A percentile compares a stretch with the other conserved stretches of the same genome.
These are phyloP conservation scores for Drosophila nebulosa DNA, from an alignment of 1,140 invertebrate species.

Conservation along the genomic window DNA sequence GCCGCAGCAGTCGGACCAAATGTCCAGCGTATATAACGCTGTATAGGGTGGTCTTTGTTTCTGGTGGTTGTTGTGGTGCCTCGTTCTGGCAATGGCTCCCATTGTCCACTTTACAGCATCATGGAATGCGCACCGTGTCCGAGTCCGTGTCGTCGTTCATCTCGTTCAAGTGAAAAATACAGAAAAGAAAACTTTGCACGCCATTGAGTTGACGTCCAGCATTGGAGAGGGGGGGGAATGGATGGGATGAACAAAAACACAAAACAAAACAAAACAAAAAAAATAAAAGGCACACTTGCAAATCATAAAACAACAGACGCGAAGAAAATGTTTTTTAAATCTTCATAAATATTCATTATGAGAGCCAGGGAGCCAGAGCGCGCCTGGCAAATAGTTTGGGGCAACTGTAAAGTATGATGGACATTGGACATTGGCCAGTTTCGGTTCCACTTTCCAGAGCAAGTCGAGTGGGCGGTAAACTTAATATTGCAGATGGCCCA, in stretches of 20 bases:
- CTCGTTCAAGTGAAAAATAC: conserved; percentile 61
- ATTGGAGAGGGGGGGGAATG: neutral
- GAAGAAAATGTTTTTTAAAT: conserved; percentile 80
- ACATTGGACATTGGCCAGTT: conserved; percentile 33
- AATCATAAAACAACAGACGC: conserved; percentile 80
- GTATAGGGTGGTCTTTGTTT: neutral
- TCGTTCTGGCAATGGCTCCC: neutral
- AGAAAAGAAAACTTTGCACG: conserved; percentile 64
- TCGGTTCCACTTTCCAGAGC: neutral
- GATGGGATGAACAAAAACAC: neutral
- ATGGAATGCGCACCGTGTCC: conserved; percentile 6
- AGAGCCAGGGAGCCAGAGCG: conserved; percentile 14
- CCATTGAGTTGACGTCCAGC: conserved; percentile 60
- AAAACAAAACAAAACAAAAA: conserved; percentile 9
- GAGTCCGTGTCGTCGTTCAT: conserved; percentile 3
- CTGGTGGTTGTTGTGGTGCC: neutral
- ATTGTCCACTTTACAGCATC: conserved; percentile 8
- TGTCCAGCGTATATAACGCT: neutral
- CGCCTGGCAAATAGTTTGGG: conserved; percentile 71
- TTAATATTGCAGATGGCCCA: conserved; percentile 70
- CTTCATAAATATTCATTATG: conserved; percentile 80
- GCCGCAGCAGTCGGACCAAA: conserved; percentile 7
- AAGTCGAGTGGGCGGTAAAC: conserved; percentile 45
- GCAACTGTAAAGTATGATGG: conserved; percentile 51
- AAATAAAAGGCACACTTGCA: conserved; percentile 66